Percentiles rank a stretch among this genome's conserved stretches.
Conservation (phyloP, 2,888 invertebrate species). For the Melanargia galathea region DNA sequence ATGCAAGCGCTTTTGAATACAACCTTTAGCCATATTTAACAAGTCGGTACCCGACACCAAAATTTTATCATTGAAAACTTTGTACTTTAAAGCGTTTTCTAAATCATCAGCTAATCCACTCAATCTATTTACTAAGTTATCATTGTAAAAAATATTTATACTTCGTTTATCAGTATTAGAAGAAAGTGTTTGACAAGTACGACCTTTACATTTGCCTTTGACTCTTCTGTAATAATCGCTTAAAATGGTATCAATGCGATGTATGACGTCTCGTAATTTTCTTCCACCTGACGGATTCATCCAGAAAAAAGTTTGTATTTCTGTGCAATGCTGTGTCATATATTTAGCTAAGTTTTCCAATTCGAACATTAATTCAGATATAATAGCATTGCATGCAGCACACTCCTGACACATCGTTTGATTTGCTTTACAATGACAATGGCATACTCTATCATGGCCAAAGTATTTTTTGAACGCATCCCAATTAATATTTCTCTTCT, state of each 20-base stretch:
- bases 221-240: conserved; percentile 65
- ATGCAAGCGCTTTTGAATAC: conserved; percentile 39
- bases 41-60: conserved; percentile 45
- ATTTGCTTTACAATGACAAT: conserved; percentile 60
- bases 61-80: conserved; percentile 44
- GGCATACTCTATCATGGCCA: conserved; percentile 59
- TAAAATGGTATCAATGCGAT: conserved; percentile 58
- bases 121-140: conserved; percentile 33
- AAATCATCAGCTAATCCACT: conserved; percentile 46
- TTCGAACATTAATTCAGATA: conserved; percentile 65
- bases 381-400: conserved; percentile 65
- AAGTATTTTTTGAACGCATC: conserved; percentile 55
- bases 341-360: conserved; percentile 63
- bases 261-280: conserved; percentile 60
- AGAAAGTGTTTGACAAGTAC: conserved; percentile 57
- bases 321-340: conserved; percentile 68
- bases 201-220: conserved; percentile 63
- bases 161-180: conserved; percentile 58
- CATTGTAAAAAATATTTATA: conserved; percentile 26
- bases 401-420: conserved; percentile 64
- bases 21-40: conserved; percentile 40
- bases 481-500: conserved; percentile 52
- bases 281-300: conserved; percentile 67
- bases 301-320: conserved; percentile 69
- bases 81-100: conserved; percentile 42